phyloP scores from a whole-genome alignment of 2,888 invertebrate genomes.

The Oligia strigilis region DNA sequence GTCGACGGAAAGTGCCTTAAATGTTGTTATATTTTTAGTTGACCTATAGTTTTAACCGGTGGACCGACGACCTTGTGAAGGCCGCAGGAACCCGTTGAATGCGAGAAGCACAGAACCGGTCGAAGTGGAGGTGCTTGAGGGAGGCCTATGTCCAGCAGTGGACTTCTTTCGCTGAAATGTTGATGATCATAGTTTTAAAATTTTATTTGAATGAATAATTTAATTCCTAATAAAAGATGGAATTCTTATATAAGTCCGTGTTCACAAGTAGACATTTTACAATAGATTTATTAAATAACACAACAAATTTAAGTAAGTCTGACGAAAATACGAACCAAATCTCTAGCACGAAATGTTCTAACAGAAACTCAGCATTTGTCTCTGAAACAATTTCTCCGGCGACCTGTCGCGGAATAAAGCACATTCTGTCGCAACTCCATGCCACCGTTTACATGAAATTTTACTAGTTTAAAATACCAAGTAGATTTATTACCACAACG shows the following conservation, averaged over 20 bases:
- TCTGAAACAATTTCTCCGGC: constrained; percentile 46
- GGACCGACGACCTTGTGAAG: too few species aligned
- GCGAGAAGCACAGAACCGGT: too few species aligned
- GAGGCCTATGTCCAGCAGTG: too few species aligned
- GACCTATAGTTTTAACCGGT: too few species aligned
- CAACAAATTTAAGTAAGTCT: background rate
- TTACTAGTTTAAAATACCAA: constrained; percentile 43
- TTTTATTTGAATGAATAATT: background rate
- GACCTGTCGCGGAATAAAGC: constrained; percentile 30
- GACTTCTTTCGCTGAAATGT: too few species aligned
- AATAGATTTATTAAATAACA: background rate
- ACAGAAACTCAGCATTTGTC: constrained; percentile 38
- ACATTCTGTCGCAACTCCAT: constrained; percentile 35
- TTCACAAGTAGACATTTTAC: background rate
- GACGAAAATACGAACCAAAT: background rate
- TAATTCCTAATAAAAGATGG: too few species aligned
- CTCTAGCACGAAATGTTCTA: constrained; percentile 29
- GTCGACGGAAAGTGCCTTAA: background rate
- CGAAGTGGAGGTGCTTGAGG: too few species aligned
- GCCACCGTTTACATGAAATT: constrained; percentile 44
- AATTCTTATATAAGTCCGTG: background rate
- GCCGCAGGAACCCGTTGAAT: too few species aligned
- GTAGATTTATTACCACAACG: constrained; percentile 18
- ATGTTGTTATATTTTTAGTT: background rate
- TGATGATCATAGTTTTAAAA: background rate